A percentile compares a stretch with the other conserved stretches of the same genome.
phyloP scores from a whole-genome alignment of 2,797 vertebrate species.

The Hapalemur alaotrensis region DNA sequence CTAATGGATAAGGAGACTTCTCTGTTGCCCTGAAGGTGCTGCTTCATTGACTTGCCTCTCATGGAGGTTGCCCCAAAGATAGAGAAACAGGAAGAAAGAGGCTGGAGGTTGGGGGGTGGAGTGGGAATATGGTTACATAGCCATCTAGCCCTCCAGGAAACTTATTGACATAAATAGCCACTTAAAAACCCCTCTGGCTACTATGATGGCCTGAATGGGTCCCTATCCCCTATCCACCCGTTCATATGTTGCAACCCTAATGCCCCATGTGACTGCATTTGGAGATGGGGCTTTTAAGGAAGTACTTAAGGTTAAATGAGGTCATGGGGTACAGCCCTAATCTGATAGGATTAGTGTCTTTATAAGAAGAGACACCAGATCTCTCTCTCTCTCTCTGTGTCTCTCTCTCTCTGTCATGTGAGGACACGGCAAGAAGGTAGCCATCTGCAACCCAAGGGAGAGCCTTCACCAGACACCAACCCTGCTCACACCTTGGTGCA shows the following conservation, averaged over 20 bases:
- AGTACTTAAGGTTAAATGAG: not conserved
- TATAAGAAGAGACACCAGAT: not conserved
- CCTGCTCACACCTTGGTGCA: not conserved
- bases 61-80: not conserved
- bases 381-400: not conserved
- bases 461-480: not conserved
- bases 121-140: not conserved
- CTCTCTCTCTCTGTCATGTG: not conserved
- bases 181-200: not conserved
- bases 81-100: not conserved
- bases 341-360: not conserved
- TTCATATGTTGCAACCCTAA: not conserved
- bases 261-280: not conserved
- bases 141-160: not conserved
- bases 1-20: not conserved
- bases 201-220: not conserved
- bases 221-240: rapidly evolving
- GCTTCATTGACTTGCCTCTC: not conserved
- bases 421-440: not conserved
- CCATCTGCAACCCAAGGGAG: not conserved
- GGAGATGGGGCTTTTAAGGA: not conserved
- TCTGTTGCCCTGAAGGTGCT: not conserved
- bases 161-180: not conserved
- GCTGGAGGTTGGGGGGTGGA: not conserved
- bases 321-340: not conserved